Conservation (phyloP, 2,113 vertebrate species). For the Dicentrarchus labrax region DNA sequence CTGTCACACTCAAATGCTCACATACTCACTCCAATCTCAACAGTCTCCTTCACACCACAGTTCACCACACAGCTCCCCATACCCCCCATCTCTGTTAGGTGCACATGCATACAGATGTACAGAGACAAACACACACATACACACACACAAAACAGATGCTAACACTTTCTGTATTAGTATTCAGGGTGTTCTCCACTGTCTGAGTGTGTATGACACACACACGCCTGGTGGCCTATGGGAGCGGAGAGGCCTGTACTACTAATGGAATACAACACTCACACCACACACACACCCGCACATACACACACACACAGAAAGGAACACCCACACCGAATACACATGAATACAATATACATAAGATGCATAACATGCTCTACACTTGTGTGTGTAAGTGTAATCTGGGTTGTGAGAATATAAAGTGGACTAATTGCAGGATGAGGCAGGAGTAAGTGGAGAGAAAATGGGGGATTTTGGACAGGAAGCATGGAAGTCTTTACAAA, state of each 20-base stretch:
- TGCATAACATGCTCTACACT: neutral
- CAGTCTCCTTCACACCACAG: constrained; percentile 46
- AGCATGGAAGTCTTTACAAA: constrained; percentile 64
- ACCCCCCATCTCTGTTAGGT: neutral
- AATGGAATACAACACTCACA: constrained; percentile 45
- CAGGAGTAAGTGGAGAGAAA: constrained; percentile 32
- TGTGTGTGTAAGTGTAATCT: constrained; percentile 31
- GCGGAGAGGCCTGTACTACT: constrained; percentile 54
- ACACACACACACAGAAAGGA: neutral
- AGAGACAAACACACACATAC: constrained; percentile 26
- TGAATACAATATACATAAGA: constrained; percentile 7
- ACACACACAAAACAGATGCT: constrained; percentile 24
- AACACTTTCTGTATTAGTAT: constrained; percentile 64
- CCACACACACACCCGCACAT: neutral
- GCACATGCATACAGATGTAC: constrained; percentile 59
- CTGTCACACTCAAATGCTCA: constrained; percentile 61
- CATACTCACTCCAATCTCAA: constrained; percentile 49
- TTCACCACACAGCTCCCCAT: constrained; percentile 11
- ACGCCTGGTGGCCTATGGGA: constrained; percentile 50
- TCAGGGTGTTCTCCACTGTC: constrained; percentile 52
- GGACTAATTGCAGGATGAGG: constrained; percentile 59
- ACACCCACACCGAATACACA: neutral
- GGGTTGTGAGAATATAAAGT: constrained; percentile 39
- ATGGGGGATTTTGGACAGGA: constrained; percentile 46
- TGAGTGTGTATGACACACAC: constrained; percentile 58